phyloP scores from a whole-genome alignment of 2,888 invertebrate species.

The Euclidia mi region DNA sequence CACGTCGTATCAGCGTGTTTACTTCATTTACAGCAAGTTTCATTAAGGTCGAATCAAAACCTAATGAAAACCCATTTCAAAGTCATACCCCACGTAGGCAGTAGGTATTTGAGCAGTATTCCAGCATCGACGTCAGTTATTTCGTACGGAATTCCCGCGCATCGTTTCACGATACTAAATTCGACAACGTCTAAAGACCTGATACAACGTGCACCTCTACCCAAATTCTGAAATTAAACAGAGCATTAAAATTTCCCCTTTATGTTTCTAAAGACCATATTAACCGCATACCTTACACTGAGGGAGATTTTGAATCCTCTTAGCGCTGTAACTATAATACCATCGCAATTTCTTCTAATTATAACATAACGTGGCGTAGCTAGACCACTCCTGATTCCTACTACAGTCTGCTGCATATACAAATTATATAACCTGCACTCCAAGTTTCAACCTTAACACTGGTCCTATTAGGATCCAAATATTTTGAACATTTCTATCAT shows the following conservation, averaged over 20 bases:
- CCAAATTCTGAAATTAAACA: constrained; percentile 28
- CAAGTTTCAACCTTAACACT: constrained; percentile 34
- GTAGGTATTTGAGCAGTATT: constrained; percentile 14
- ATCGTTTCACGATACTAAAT: background rate
- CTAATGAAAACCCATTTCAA: too few relatives aligned
- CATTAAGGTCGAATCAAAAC: too few relatives aligned
- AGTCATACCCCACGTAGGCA: too few relatives aligned
- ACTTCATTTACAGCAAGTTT: too few relatives aligned
- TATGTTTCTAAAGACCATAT: constrained; percentile 28
- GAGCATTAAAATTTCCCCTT: constrained; percentile 26
- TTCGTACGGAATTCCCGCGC: constrained; percentile 7
- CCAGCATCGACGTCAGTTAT: constrained; percentile 16
- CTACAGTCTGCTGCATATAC: constrained; percentile 35
- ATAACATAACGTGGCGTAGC: constrained; percentile 47
- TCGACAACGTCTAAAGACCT: constrained; percentile 7
- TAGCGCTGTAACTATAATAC: constrained; percentile 44
- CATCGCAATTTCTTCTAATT: constrained; percentile 55
- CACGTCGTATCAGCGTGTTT: too few relatives aligned
- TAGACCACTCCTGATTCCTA: constrained; percentile 49
- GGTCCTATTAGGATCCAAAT: constrained; percentile 35
- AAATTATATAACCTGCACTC: constrained; percentile 24
- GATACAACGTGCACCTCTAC: constrained; percentile 9
- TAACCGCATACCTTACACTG: constrained; percentile 41
- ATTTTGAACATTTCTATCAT: constrained; percentile 23
- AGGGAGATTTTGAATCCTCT: constrained; percentile 53